phyloP scores from a whole-genome alignment of 2,113 vertebrate species.

The Alligator sinensis region DNA sequence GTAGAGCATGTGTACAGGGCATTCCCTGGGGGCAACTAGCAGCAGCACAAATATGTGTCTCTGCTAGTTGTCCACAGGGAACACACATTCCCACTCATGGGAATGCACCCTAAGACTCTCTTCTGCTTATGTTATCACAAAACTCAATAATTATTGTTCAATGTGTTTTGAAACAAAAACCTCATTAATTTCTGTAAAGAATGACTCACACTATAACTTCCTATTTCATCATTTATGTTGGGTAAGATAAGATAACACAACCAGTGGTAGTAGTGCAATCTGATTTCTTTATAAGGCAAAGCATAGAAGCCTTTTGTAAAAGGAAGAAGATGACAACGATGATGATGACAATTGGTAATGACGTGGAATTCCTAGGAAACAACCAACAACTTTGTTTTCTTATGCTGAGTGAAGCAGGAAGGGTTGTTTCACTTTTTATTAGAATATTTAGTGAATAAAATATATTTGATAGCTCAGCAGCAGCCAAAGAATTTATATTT shows the following conservation, averaged over 20 bases:
- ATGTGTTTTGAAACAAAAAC: background rate
- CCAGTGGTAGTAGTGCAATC: background rate
- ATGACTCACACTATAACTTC: background rate
- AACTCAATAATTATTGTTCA: fast-evolving
- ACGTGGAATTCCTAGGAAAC: background rate
- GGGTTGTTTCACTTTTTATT: conserved; percentile 45
- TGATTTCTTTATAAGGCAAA: background rate
- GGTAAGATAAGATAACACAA: background rate
- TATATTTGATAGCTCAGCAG: conserved; percentile 45
- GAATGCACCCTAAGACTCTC: background rate
- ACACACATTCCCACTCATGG: no score
- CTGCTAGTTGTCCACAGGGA: no score
- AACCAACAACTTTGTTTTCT: background rate
- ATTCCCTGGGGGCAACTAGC: no score
- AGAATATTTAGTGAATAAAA: conserved; percentile 55
- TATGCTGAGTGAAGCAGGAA: background rate
- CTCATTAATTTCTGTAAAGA: background rate
- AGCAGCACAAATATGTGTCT: no score
- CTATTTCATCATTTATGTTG: background rate
- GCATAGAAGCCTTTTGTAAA: background rate
- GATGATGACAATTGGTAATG: background rate
- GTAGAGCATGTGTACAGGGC: no score
- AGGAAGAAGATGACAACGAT: background rate
- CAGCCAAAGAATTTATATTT: conserved; percentile 57
- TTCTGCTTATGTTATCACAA: background rate